A percentile compares a stretch with the other conserved stretches of the same genome.
These are phyloP conservation scores for Chaetura pelagica DNA, from an alignment of 2,113 vertebrate genomes.

Conservation along the genomic window DNA sequence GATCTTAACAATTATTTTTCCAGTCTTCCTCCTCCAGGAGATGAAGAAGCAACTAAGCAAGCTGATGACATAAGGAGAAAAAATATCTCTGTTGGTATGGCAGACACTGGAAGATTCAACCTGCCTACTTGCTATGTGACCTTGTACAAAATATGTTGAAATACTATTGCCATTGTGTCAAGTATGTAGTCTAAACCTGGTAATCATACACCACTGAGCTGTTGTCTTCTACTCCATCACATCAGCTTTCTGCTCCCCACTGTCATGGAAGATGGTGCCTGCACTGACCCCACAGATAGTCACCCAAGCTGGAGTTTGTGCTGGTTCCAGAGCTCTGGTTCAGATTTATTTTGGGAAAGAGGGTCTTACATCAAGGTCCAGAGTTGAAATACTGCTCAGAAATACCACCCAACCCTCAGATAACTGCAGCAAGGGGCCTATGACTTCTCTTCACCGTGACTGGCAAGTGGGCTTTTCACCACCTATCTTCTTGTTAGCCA, in stretches of 20 bases:
- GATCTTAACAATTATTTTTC: background rate
- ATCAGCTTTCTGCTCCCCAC: background rate
- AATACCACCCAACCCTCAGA: background rate
- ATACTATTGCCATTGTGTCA: background rate
- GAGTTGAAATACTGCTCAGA: background rate
- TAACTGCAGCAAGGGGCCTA: background rate
- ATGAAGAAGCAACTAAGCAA: background rate
- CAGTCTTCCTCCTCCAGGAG: background rate
- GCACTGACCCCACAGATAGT: background rate
- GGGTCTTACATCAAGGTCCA: background rate
- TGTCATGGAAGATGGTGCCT: background rate
- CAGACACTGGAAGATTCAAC: background rate
- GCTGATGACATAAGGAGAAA: background rate
- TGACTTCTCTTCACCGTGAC: background rate
- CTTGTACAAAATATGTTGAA: background rate
- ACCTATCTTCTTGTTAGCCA: fast-evolving
- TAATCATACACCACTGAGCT: background rate
- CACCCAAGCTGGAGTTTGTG: background rate
- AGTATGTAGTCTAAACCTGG: background rate
- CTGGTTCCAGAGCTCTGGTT: background rate
- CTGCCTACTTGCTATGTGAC: background rate
- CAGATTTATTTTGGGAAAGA: background rate
- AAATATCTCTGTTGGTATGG: background rate
- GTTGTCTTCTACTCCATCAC: background rate
- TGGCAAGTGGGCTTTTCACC: background rate